Evolutionary conservation across 1,140 invertebrate species (phyloP), one percentile per base, ranked within the genome.

Genomic region (Drosophila baimaii): DNA sequence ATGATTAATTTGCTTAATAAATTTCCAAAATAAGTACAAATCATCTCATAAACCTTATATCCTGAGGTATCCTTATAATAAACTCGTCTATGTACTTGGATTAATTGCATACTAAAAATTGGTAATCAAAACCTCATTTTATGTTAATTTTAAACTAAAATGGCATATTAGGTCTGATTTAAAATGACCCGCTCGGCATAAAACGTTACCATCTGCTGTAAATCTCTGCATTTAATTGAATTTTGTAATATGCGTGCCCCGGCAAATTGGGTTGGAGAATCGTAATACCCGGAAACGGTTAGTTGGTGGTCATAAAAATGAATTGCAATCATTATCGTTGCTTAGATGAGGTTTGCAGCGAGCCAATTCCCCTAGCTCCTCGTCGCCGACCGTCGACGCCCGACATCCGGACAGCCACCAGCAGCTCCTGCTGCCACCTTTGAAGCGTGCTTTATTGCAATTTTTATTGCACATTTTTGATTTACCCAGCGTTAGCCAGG

Each of bases 281-380:
- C 62, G 64, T 66, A 74, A 69, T 89, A 68, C 75, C 84, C 85
- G 46, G 72, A 78, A 76, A 57, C 74, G 75, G 77, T 82, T 82
- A 83, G 80, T 71, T 63, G 78, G 33, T n/a, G 73, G 49, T 62
- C 78, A 88, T 88, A 74, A 89, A 88, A 89, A 89, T 74, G 77
- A 77, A 89, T 89, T 84, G 80, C 77, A 89, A 88, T 88, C 83
- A 88, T 88, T 88, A 86, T 86, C 83, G 83, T 83, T 83, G 76
- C 82, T 86, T 81, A 82, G 82, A 81, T 78, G 79, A 86, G 75
- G 75, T 79, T 72, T 79, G 58, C 57, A 72, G 47, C 62, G 49
- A 68, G 68, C 37, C 41, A 63, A 56, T 61, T 59, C 33, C 25
- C 23, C 15, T 19, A 5, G 35, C 37, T 9, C 10, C 6, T 33